Evolutionary conservation across 2,797 vertebrate genomes (phyloP), one percentile per base, ranked within the genome.

Genomic region (Periparus ater): DNA sequence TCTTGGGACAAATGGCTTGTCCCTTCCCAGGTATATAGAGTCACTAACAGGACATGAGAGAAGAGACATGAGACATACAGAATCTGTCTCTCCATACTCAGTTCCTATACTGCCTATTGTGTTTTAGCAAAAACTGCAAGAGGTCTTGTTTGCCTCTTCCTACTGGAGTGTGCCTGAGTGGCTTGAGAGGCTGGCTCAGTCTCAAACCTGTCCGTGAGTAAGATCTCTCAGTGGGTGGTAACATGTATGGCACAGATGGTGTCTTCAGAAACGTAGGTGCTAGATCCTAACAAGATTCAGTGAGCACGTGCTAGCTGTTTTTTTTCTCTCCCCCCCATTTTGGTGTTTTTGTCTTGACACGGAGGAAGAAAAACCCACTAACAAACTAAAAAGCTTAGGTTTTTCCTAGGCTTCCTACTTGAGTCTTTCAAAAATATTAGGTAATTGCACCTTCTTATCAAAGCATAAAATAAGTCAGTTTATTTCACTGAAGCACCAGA

Each of bases 361-460:
- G 2, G 16, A 18, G 5, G 1, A 4, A 40, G n/a, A 53, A 55
- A 17, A 0, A 0, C 0, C 2, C 6, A n/a, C 17, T 8, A 36
- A 20, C 7, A n/a, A 77, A 58, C 19, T 66, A 81, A 63, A 91
- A 72, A 84, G 7, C 48, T 21, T 10, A 13, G 22, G 13, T 45
- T 60, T 67, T 76, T 60, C 47, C 34, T 67, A 17, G 1, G 70
- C 54, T 84, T 51, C 27, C 54, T 89, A 6, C 16, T 83, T 85
- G 34, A 47, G 20, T 79, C 51, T 85, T 89, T 79, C n/a, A 70
- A 30, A 93, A 66, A 23, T 11, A n/a, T 1, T 10, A 15, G 40
- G 17, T 23, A 51, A 22, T 51, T 82, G 48, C 1, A 5, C 27
- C 14, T 87, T 76, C n/a, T 63, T 3, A 3, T 26, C n/a, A 57